Conservation (phyloP, 2,888 invertebrate species). For the Lagria hirta region DNA sequence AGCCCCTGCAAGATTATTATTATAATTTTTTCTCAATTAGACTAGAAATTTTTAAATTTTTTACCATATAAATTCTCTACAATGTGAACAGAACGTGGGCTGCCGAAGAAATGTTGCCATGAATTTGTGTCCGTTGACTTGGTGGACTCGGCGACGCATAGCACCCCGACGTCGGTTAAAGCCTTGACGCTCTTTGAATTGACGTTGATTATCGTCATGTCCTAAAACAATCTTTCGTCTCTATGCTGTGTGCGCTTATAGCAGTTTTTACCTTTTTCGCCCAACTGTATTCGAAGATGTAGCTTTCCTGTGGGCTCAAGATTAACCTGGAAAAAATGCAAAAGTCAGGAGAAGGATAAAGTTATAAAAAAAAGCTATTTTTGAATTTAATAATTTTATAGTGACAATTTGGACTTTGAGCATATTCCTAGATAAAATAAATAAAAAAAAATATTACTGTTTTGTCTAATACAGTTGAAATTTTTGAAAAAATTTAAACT, state of each 20-base stretch:
- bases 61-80: conserved; percentile 98
- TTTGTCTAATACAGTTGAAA: too few relatives aligned
- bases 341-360: too few relatives aligned
- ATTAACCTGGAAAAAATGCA: conserved; percentile 70
- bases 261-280: conserved; percentile 50
- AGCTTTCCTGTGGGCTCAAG: conserved; percentile 95
- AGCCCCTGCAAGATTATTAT: conserved; percentile 74
- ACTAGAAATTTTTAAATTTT: conserved; percentile 41
- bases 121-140: conserved; percentile 98
- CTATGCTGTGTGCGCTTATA: background rate
- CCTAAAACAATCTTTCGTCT: conserved; percentile 4
- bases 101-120: conserved; percentile 99
- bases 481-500: too few relatives aligned
- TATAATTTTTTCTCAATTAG: conserved; percentile 23
- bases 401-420: too few relatives aligned
- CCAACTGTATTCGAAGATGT: conserved; percentile 90
- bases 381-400: too few relatives aligned
- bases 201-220: conserved; percentile 63
- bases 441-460: too few relatives aligned
- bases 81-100: conserved; percentile 99
- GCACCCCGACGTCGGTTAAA: conserved; percentile 96
- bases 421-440: too few relatives aligned
- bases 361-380: too few relatives aligned
- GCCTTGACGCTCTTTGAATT: conserved; percentile 95
- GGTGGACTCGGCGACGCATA: conserved; percentile 96